A percentile compares a stretch with the other conserved stretches of the same genome.
phyloP scores from a whole-genome alignment of 2,113 vertebrate species.

The Caretta caretta region DNA sequence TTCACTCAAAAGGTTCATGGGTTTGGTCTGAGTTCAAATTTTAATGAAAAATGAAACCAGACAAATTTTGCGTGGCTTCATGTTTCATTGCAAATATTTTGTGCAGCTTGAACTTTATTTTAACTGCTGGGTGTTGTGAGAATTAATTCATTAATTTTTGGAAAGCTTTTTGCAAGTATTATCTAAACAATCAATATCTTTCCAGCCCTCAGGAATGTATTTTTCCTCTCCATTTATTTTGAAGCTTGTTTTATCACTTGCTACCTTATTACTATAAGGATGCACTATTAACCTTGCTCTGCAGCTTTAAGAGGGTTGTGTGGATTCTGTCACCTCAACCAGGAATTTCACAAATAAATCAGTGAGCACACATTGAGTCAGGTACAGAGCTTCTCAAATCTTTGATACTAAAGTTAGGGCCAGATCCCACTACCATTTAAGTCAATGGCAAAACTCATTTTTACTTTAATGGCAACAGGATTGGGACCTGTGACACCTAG shows the following conservation, averaged over 20 bases:
- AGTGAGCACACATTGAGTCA: rapidly evolving
- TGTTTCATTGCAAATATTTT: slow-evolving; percentile 27
- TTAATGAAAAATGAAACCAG: not conserved
- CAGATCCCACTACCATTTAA: not conserved
- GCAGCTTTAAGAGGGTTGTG: not conserved
- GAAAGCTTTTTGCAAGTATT: not conserved
- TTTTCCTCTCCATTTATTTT: not conserved
- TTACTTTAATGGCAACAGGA: not conserved
- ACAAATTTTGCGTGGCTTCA: not conserved
- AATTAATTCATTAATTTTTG: not conserved
- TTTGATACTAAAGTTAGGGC: not conserved
- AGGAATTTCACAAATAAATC: not conserved
- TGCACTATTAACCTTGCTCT: not conserved
- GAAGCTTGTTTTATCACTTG: not conserved
- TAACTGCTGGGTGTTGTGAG: not conserved
- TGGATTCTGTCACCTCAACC: not conserved
- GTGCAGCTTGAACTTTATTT: not conserved
- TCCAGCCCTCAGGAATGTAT: not conserved
- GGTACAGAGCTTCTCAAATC: not conserved
- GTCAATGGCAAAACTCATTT: not conserved
- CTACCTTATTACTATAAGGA: not conserved
- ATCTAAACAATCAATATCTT: not conserved
- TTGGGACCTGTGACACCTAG: not conserved
- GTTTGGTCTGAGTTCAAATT: not conserved
- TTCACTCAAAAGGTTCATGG: not conserved